Base-by-base conservation (phyloP, 1,140 invertebrate species). In the Notospermus geniculatus region DNA sequence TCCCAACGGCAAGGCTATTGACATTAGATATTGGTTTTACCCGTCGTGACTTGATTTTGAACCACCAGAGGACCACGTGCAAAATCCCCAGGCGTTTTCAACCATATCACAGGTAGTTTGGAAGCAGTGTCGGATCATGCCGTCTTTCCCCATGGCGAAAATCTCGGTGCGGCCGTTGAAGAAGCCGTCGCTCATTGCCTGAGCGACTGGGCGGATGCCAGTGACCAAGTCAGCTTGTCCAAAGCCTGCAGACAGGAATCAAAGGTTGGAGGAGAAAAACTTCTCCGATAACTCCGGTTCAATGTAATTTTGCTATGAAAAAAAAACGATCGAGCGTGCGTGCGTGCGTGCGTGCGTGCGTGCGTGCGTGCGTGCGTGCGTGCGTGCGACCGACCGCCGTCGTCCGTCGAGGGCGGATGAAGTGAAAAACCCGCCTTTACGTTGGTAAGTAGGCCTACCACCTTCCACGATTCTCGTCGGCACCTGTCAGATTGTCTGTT, bases 81-180 rank as follows among this genome's bases (percentile, higher is more conserved):
- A 55, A 7, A 22, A 27, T 55, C 54, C 54, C 54, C 54, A 55
- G 11, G 25, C 4, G 25, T 55, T 55, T 5, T 27, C 11, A 11
- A 55, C 54, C n/a, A 19, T 32, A 19, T 55, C 54, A 32, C 54
- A 55, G 15, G 54, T 55, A 5, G 54, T 55, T 23, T 55, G 54
- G 17, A 7, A 55, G n/a, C 17, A 17, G 23, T 55, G 23, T 5
- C 25, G 54, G 7, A 55, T 19, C 29, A 55, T 22, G 25, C 54
- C 54, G 29, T 55, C 54, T 27, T 25, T 55, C 17, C 54, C 54
- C 23, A 28, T 5, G n/a, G 54, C 54, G 25, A 55, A 55, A 7
- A 55, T 23, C 5, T 55, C 54, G n/a, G 11, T 30, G 15, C 23
- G 5, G 7, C 54, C 54, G 29, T 55, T 55, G 29, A 55, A 55